phyloP scores from a whole-genome alignment of 2,888 invertebrate species.

The Pseudeuparius sepicola region DNA sequence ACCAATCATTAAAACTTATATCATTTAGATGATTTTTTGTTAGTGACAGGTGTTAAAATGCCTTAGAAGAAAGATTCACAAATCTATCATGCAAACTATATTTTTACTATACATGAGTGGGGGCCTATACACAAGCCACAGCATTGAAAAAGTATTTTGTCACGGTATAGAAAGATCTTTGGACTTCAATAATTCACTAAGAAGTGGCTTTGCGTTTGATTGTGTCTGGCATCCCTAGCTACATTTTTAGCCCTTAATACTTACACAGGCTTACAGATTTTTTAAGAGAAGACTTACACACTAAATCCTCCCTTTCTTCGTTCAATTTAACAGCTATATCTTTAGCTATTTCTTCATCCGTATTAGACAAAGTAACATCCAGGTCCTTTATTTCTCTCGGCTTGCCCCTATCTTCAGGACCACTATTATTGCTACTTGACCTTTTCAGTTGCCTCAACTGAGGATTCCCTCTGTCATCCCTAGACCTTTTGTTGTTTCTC shows the following conservation, averaged over 20 bases:
- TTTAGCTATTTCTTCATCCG: slow-evolving; percentile 50
- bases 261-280: not conserved
- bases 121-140: too few species aligned
- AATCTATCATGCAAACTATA: too few species aligned
- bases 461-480: slow-evolving; percentile 48
- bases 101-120: too few species aligned
- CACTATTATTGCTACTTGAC: slow-evolving; percentile 26
- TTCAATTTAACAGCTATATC: slow-evolving; percentile 65
- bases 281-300: slow-evolving; percentile 45
- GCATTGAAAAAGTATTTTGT: too few species aligned
- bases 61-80: too few species aligned
- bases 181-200: too few species aligned
- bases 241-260: not conserved
- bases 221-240: not conserved
- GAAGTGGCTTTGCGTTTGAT: not conserved
- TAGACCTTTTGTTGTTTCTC: slow-evolving; percentile 45
- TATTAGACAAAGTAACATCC: slow-evolving; percentile 41
- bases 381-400: slow-evolving; percentile 52
- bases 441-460: slow-evolving; percentile 46
- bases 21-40: too few species aligned
- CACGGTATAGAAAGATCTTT: too few species aligned
- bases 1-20: too few species aligned
- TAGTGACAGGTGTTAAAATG: too few species aligned
- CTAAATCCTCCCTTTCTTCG: slow-evolving; percentile 63
- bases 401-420: slow-evolving; percentile 45